These are phyloP conservation scores for Pristiophorus japonicus DNA, from an alignment of 2,113 vertebrate species.

Conservation along the genomic window DNA sequence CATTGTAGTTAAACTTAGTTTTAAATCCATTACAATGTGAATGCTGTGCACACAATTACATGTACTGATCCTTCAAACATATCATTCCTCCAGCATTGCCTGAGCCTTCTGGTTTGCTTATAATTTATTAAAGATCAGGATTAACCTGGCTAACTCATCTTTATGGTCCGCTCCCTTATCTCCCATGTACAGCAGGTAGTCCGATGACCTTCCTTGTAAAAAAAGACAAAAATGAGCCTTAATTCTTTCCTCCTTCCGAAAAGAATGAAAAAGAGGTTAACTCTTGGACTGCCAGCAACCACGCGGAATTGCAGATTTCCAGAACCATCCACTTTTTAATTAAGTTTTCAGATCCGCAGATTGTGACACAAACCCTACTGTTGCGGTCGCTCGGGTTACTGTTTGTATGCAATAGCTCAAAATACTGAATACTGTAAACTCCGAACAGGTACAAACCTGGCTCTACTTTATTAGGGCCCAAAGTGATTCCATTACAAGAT, in stretches of 20 bases:
- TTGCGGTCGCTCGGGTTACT: no score
- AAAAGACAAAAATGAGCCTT: neutral
- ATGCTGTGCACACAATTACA: neutral
- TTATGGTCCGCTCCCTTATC: neutral
- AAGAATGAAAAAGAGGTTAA: neutral
- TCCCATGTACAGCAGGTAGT: neutral
- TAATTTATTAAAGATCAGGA: constrained; percentile 6
- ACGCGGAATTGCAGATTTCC: neutral
- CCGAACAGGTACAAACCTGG: no score
- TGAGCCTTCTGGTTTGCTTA: neutral
- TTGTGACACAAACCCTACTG: neutral
- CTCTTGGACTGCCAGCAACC: neutral
- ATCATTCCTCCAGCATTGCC: constrained; percentile 2
- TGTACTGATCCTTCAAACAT: neutral
- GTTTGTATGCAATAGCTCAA: no score
- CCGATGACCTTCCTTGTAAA: neutral
- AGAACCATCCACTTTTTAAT: neutral
- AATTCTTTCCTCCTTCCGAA: constrained; percentile 18
- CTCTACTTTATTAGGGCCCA: no score
- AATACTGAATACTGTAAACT: no score
- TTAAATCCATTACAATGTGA: neutral
- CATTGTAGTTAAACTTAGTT: constrained; percentile 19
- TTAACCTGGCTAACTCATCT: constrained; percentile 28
- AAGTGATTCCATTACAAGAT: no score
- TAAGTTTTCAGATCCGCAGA: neutral